These are phyloP conservation scores for Trissolcus basalis DNA, from an alignment of 1,140 invertebrate genomes.

Conservation along the genomic window DNA sequence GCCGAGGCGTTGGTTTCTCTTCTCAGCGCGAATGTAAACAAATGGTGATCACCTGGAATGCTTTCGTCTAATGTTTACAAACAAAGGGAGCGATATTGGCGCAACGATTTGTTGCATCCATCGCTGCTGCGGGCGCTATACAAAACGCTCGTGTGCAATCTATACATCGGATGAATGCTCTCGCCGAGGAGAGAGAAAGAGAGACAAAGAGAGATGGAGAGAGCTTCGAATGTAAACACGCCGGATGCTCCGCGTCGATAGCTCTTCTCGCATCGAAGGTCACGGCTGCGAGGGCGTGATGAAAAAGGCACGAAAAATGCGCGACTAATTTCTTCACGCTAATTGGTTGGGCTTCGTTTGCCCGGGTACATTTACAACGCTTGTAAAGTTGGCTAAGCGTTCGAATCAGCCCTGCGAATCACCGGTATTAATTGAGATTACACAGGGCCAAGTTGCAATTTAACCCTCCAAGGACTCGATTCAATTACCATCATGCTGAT, in stretches of 20 bases:
- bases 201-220: too few species aligned
- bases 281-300: conserved; percentile 16
- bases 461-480: conserved; percentile 24
- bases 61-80: conserved; percentile 22
- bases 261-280: conserved; percentile 23
- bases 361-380: too few species aligned
- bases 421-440: conserved; percentile 35
- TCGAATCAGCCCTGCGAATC: conserved; percentile 20
- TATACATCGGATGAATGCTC: conserved; percentile 17
- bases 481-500: conserved; percentile 37
- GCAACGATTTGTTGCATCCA: conserved; percentile 24
- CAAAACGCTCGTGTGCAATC: conserved; percentile 42
- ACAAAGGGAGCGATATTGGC: conserved; percentile 16
- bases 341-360: conserved; percentile 7
- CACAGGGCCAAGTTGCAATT: conserved; percentile 16
- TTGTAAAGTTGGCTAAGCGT: background rate
- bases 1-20: too few species aligned
- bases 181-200: too few species aligned
- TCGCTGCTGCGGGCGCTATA: conserved; percentile 1
- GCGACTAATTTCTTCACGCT: conserved; percentile 14
- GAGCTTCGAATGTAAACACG: conserved; percentile 42
- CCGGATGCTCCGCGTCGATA: conserved; percentile 24
- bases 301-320: conserved; percentile 8
- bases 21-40: background rate
- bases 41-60: background rate